phyloP scores from a whole-genome alignment of 2,888 invertebrate species.

The Agriopis marginaria region DNA sequence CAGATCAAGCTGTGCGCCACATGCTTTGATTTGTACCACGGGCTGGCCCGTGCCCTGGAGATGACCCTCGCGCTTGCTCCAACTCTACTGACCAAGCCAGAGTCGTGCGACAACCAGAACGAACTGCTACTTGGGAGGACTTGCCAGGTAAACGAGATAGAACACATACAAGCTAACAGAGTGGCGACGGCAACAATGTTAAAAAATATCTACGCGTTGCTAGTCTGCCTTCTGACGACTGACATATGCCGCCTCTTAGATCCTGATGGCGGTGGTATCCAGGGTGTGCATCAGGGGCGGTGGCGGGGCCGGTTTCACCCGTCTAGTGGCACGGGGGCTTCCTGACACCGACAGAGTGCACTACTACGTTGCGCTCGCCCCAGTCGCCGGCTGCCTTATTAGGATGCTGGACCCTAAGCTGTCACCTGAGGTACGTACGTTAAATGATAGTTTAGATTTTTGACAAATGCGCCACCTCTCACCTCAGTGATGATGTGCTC shows the following conservation, averaged over 20 bases:
- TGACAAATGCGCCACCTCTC: no score
- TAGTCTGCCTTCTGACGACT: no score
- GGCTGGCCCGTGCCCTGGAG: conserved; percentile 92
- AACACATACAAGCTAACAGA: neutral
- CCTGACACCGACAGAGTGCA: conserved; percentile 81
- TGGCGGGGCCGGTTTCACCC: conserved; percentile 75
- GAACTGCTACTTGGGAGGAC: conserved; percentile 90
- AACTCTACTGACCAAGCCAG: conserved; percentile 88
- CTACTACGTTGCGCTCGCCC: conserved; percentile 79
- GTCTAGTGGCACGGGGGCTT: conserved; percentile 72
- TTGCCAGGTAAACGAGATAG: conserved; percentile 64
- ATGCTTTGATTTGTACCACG: conserved; percentile 93
- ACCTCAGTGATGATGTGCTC: no score
- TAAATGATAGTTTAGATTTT: no score
- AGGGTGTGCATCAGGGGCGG: conserved; percentile 90
- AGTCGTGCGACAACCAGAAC: conserved; percentile 87
- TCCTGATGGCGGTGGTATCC: conserved; percentile 93
- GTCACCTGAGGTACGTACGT: conserved; percentile 59
- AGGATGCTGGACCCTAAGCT: conserved; percentile 69
- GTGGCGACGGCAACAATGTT: no score
- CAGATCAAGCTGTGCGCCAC: conserved; percentile 94
- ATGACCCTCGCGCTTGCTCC: conserved; percentile 91
- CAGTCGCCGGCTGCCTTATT: conserved; percentile 76
- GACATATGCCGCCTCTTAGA: conserved; percentile 62
- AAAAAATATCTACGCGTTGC: no score